phyloP scores from a whole-genome alignment of 2,888 invertebrate species.

The Seira sanloemensis region DNA sequence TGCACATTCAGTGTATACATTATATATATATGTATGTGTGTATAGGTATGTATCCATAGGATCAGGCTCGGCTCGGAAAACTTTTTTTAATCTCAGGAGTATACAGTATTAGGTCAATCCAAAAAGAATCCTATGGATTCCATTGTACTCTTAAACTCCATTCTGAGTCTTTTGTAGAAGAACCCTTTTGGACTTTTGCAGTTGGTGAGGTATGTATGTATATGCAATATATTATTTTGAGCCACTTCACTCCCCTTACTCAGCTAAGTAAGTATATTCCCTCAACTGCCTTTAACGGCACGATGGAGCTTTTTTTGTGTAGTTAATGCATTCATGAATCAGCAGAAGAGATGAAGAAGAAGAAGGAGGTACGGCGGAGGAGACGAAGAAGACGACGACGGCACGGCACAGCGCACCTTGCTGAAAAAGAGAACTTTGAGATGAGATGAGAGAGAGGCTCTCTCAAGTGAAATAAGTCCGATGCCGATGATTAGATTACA shows the following conservation, averaged over 20 bases:
- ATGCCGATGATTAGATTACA: conserved; percentile 66
- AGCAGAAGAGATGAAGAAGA: conserved; percentile 8
- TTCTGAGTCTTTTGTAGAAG: too few species aligned
- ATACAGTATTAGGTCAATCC: conserved; percentile 48
- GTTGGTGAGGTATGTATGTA: too few species aligned
- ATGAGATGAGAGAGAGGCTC: conserved; percentile 26
- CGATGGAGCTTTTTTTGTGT: conserved; percentile 22
- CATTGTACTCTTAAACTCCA: conserved; percentile 57
- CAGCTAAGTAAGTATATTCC: neutral
- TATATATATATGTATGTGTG: too few species aligned
- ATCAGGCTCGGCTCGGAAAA: too few species aligned
- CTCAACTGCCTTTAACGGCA: too few species aligned
- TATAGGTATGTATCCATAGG: too few species aligned
- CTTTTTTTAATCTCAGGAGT: neutral
- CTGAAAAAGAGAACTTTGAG: conserved; percentile 31
- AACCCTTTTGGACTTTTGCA: too few species aligned
- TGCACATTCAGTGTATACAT: too few species aligned
- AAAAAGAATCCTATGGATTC: too few species aligned
- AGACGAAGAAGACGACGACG: conserved; percentile 59
- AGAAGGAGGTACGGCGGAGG: conserved; percentile 26
- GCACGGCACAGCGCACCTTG: conserved; percentile 59
- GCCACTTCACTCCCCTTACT: conserved; percentile 28
- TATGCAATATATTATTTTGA: too few species aligned
- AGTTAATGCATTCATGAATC: conserved; percentile 12
- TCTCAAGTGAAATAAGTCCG: conserved; percentile 64